Base-by-base conservation (phyloP, 2,113 vertebrate species). In the Microcebus murinus region DNA sequence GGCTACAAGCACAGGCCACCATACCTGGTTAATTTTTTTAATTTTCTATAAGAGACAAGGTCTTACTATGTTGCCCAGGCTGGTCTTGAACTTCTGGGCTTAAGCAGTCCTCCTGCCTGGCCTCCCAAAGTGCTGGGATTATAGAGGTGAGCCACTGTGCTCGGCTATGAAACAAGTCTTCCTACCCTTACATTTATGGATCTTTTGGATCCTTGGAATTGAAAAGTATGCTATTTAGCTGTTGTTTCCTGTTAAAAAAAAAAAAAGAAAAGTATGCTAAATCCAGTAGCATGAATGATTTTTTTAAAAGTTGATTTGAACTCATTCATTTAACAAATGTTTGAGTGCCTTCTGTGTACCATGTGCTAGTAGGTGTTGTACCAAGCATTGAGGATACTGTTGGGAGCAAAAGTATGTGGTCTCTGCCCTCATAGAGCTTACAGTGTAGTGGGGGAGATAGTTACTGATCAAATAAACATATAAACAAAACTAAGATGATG, bases 241-340 rank as follows among this genome's bases (percentile, higher is more conserved):
- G n/a, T n/a, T n/a, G n/a, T n/a, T n/a, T n/a, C n/a, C n/a, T n/a
- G n/a, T n/a, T n/a, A n/a, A n/a, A n/a, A n/a, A n/a, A n/a, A n/a
- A n/a, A n/a, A n/a, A n/a, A n/a, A n/a, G 48, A 95, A 96, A 52
- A 85, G 21, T 92, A 65, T 59, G 59, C 81, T 71, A 59, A 96
- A 79, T 82, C 57, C 20, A 42, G 20, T 68, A 94, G n/a, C 10
- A 36, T 57, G 76, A 87, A 61, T 91, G 11, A 34, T 57, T 65
- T 67, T 48, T 68, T 68, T 18, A 42, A 36, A n/a, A 71, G 63
- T 25, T 83, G 15, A 61, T 90, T 92, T 73, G 27, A 77, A 1
- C 74, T 92, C 34, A 57, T 61, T 77, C 42, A 61, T 20, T 34
- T 57, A 87, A 48, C 48, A 87, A 57, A 87, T n/a, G 42, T 67